Evolutionary conservation across 2,113 vertebrate species (phyloP).

Genomic region (Amazona vittata): DNA sequence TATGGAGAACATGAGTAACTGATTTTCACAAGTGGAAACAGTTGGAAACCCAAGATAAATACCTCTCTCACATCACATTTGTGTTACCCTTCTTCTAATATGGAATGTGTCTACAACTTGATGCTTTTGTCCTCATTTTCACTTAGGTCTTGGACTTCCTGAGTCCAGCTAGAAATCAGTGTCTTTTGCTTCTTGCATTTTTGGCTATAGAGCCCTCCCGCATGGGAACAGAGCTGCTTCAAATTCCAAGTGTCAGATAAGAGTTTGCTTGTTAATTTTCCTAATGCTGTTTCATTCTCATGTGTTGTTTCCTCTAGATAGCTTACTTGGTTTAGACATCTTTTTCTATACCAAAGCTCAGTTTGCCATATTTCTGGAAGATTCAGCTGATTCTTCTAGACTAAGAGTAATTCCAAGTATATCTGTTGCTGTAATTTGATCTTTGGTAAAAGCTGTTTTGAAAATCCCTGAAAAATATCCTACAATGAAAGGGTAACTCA

Average conservation of each 20-base stretch:
- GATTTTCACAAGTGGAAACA: neutral
- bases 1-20: neutral
- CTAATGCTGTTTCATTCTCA: neutral
- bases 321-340: neutral
- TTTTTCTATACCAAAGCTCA: neutral
- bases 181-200: neutral
- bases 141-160: neutral
- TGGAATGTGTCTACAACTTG: neutral
- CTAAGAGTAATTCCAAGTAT: neutral
- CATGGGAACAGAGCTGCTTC: neutral
- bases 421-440: neutral
- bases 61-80: too few species aligned
- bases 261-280: neutral
- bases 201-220: too few species aligned
- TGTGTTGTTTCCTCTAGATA: neutral
- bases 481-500: neutral
- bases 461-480: neutral
- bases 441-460: neutral
- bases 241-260: neutral
- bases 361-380: neutral
- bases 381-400: neutral
- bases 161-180: neutral
- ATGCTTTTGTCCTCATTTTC: neutral
- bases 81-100: neutral
- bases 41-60: neutral